Base-by-base conservation (phyloP, 1,140 invertebrate genomes). In the Oscheius sp. region DNA sequence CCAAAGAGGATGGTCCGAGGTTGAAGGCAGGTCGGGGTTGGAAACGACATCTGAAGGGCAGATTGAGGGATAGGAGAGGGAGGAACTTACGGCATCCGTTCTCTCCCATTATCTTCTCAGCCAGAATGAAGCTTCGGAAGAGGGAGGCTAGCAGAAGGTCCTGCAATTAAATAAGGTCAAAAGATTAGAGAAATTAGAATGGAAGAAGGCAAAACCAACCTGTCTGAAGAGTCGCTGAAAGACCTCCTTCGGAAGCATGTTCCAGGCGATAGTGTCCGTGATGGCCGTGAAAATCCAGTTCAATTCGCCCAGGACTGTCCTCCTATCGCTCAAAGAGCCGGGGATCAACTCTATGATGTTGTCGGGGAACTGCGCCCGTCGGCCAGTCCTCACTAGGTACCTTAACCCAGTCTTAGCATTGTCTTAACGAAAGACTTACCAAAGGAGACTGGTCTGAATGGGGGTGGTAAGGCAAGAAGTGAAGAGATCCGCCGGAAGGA, bases 251-350 rank as follows among this genome's bases (percentile, higher is more conserved):
- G 94, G 92, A 72, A 99, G 87, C 46, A 91, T 92, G 84, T 97
- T 97, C 95, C 95, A 99, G 0, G 96, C 96, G 83, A 99, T 98
- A n/a, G 96, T 99, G 85, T 99, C 96, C 1, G 96, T 99, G 66
- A 99, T 97, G 4, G 96, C 96, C 36, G 96, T 99, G 87, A 99
- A 99, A 83, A 99, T 97, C 96, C 96, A 99, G 88, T 99, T 99
- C 46, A 99, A 87, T 88, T 99, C 95, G 65, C 96, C 96, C 70
- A 98, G 88, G 91, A 98, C 95, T 31, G 96, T 97, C 79, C 94
- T 89, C 36, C 96, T 88, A 87, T 99, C 96, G 78, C 91, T 94
- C 66, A 97, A 88, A 84, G 92, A 90, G 4, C 96, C 96, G 36
- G 95, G 96, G 79, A 99, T 94, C 35, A 42, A 35, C 15, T 74